Evolutionary conservation across 2,888 invertebrate genomes (phyloP), one percentile per base, ranked within the genome.

Genomic region (Drosophila pseudotakahashii): DNA sequence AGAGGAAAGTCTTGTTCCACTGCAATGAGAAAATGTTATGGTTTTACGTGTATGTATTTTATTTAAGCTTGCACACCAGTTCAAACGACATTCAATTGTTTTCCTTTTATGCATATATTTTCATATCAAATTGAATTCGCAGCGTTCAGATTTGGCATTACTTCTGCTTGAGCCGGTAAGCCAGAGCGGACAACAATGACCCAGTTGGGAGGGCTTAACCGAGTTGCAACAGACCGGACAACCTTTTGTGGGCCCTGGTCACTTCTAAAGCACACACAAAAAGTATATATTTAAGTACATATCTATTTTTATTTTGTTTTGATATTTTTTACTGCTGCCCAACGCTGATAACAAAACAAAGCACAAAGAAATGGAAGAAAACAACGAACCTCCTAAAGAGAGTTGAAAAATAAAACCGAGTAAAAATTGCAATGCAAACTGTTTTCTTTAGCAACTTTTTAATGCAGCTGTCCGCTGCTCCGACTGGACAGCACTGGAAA

Each of bases 361-460:
- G 79, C 57, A 34, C 30, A 50, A 59, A 53, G n/a, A 53, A 70
- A 53, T 41, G 52, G 42, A 48, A 55, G 23, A 53, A 74, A 81
- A 80, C 81, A 77, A 82, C 77, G 72, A 82, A 76, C 62, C 41
- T 78, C 62, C 44, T 78, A 55, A 53, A 37, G 45, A 47, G 68
- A 54, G 39, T 54, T 68, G 54, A 69, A 62, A 76, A 82, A 81
- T 75, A 78, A 87, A 86, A 86, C 30, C 64, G 72, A 70, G 62
- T 59, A 62, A 63, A 78, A 85, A 85, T 79, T 81, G 87, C 88
- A 87, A 84, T 84, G 89, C 81, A 84, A 87, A 88, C 79, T 75
- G 77, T 85, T 76, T 77, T 79, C 83, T 78, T 78, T 79, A 73
- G 72, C 63, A 85, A 85, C 69, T 88, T 88, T 79, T 76, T 76